Evolutionary conservation across 2,888 invertebrate genomes (phyloP).

Genomic region (Cerastoderma edule): DNA sequence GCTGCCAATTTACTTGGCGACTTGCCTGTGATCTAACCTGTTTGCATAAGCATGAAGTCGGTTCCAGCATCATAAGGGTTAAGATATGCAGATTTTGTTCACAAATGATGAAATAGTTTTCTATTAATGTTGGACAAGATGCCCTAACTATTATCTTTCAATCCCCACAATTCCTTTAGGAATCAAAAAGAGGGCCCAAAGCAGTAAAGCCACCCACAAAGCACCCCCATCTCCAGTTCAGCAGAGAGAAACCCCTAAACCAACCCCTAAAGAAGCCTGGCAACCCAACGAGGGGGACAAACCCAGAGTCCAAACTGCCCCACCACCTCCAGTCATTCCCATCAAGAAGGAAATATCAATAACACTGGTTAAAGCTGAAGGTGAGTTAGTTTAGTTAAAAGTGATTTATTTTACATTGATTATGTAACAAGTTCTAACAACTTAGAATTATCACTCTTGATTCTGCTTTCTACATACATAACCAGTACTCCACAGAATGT

Average conservation of each 20-base stretch:
- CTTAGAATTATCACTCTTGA: no score
- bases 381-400: slow-evolving; percentile 18
- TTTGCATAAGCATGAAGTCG: no score
- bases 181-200: slow-evolving; percentile 41
- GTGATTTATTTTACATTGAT: neutral
- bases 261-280: slow-evolving; percentile 40
- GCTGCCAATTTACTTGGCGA: no score
- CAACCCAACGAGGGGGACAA: slow-evolving; percentile 35
- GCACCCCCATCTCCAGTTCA: slow-evolving; percentile 48
- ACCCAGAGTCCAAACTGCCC: slow-evolving; percentile 6
- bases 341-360: slow-evolving; percentile 49
- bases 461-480: no score
- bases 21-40: no score
- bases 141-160: neutral
- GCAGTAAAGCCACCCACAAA: slow-evolving; percentile 36
- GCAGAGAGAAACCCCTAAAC: slow-evolving; percentile 31
- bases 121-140: no score
- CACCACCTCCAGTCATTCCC: neutral
- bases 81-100: no score
- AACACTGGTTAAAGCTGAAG: slow-evolving; percentile 45
- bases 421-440: no score
- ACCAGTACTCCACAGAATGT: no score
- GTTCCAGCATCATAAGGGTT: no score
- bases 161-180: slow-evolving; percentile 1
- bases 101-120: no score